Evolutionary conservation across 2,888 invertebrate genomes (phyloP).

Genomic region (Erpobdella octoculata): DNA sequence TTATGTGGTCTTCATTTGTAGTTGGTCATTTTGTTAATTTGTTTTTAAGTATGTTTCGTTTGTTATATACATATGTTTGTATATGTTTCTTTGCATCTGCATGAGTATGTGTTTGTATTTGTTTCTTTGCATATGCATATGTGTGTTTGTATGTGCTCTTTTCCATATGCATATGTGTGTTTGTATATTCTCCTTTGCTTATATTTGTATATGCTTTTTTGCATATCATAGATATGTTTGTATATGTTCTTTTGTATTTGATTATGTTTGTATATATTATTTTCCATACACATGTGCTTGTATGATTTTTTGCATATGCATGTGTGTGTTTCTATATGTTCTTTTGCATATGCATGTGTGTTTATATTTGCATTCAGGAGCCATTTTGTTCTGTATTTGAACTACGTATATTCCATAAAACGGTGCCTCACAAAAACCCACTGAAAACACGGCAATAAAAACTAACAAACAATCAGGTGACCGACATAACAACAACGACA

Average conservation of each 20-base stretch:
- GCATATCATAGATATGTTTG: constrained; percentile 11
- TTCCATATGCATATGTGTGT: constrained; percentile 18
- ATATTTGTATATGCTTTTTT: background rate
- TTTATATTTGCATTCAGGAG: background rate
- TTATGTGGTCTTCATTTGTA: too few relatives aligned
- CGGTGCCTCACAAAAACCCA: too few relatives aligned
- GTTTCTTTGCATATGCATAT: background rate
- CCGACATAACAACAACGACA: background rate
- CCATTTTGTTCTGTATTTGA: too few relatives aligned
- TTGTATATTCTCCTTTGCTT: constrained; percentile 31
- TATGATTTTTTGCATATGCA: constrained; percentile 3
- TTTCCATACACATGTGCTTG: background rate
- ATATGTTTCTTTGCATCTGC: background rate
- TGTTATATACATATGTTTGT: constrained; percentile 23
- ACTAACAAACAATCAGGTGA: too few relatives aligned
- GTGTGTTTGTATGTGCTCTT: background rate
- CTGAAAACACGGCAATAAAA: too few relatives aligned
- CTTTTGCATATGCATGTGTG: background rate
- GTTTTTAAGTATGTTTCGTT: too few relatives aligned
- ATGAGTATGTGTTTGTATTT: background rate
- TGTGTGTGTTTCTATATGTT: constrained; percentile 8
- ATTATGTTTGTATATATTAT: background rate
- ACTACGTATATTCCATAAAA: too few relatives aligned
- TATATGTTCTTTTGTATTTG: constrained; percentile 4
- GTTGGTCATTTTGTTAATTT: too few relatives aligned